Evolutionary conservation across 2,113 vertebrate species (phyloP).

Genomic region (Sphaerodactylus townsendi): DNA sequence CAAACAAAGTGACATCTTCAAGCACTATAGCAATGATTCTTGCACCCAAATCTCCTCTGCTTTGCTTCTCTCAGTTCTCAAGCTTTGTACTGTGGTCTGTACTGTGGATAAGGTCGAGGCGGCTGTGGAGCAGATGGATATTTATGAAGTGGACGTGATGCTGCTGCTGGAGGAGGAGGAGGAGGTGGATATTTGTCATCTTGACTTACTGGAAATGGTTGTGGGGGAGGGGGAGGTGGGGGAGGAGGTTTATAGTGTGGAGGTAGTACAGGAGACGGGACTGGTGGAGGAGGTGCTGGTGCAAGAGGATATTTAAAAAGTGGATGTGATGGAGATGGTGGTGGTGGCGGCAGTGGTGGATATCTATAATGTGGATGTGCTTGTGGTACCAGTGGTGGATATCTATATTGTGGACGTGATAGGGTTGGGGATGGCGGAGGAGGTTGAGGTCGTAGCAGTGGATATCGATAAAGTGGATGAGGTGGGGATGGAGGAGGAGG

Average conservation of each 20-base stretch:
- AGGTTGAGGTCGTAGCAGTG: too few relatives aligned
- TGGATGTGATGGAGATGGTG: too few relatives aligned
- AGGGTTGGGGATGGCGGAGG: too few relatives aligned
- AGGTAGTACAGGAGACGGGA: background rate
- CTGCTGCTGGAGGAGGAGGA: background rate
- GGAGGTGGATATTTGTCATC: background rate
- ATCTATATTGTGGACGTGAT: background rate
- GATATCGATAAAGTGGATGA: background rate
- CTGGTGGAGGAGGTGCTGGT: background rate
- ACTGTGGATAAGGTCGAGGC: constrained; percentile 20
- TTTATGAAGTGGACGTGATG: background rate
- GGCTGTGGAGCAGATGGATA: background rate
- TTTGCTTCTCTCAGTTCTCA: too few relatives aligned
- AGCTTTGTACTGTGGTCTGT: too few relatives aligned
- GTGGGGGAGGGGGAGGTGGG: background rate
- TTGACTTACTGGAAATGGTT: background rate
- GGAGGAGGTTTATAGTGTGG: background rate
- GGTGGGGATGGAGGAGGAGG: background rate
- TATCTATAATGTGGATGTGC: background rate
- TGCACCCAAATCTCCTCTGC: too few relatives aligned
- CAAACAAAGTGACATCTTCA: too few relatives aligned
- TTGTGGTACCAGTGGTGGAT: background rate
- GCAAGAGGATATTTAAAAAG: background rate
- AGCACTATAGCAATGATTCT: too few relatives aligned
- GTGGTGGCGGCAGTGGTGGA: background rate